phyloP scores from a whole-genome alignment of 2,888 invertebrate species.

The Drosophila putrida region DNA sequence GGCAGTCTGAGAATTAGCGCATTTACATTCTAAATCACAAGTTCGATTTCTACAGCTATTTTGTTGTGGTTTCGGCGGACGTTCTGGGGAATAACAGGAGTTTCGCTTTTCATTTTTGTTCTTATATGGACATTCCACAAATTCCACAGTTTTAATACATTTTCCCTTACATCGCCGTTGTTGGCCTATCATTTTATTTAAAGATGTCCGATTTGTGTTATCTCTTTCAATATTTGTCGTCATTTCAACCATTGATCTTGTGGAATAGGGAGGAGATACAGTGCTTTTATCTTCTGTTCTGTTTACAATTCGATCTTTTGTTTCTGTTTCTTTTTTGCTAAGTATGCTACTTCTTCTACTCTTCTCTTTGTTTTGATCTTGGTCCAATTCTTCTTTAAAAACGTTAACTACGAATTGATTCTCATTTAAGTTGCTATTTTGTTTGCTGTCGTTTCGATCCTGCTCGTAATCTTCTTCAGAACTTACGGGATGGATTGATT shows the following conservation, averaged over 20 bases:
- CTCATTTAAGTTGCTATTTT: background rate
- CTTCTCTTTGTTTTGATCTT: background rate
- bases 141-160: background rate
- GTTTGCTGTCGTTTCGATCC: background rate
- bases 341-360: background rate
- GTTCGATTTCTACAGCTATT: background rate
- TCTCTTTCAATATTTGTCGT: background rate
- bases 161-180: background rate
- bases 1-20: background rate
- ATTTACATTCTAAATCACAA: background rate
- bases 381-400: background rate
- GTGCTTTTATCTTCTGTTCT: background rate
- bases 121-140: background rate
- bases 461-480: background rate
- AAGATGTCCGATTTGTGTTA: background rate
- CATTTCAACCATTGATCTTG: constrained; percentile 1
- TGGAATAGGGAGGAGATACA: background rate
- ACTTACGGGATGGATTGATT: background rate
- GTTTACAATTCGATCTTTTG: background rate
- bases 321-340: background rate
- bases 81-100: too few species aligned
- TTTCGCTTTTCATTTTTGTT: background rate
- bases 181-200: background rate
- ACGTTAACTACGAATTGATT: too few species aligned
- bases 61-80: background rate